Evolutionary conservation across 2,888 invertebrate species (phyloP), one percentile per base, ranked within the genome.

Genomic region (Callosobruchus maculatus): DNA sequence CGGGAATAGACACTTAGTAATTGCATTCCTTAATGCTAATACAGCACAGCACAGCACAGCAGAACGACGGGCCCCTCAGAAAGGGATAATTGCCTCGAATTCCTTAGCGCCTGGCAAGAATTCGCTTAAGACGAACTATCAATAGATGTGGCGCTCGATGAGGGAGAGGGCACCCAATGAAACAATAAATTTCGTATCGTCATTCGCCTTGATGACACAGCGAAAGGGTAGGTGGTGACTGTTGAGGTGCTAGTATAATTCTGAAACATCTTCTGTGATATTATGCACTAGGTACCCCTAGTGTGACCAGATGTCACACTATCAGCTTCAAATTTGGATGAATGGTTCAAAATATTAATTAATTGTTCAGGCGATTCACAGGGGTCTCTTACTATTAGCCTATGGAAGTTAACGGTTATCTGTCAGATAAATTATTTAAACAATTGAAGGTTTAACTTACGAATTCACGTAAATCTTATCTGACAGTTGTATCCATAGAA

Each of bases 1-100:
- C 18, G 21, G 31, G 82, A 83, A 83, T 82, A 83, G 83, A 83
- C 83, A 84, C 82, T 84, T 82, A 79, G 83, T 85, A 85, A 85
- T 85, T 85, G 83, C 85, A 85, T 85, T 85, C 85, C 85, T 84
- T 82, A 82, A 82, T 83, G 84, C 83, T 84, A 84, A 85, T 85
- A 84, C 84, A 83, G 83, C 83, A 80, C 82, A 83, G 82, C 49
- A 49, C 13, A 49, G 18, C 49, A 49, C 9, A 49, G 13, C 49
- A 49, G 49, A 18, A 30, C 4, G n/a, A n/a, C 30, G 9, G 30
- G 30, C 49, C 49, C 82, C 82, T 81, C 78, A 81, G 81, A 81
- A 80, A 78, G 80, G 82, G 82, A 83, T 84, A 84, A 84, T 84
- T 84, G 83, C 83, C 83, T 81, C 77, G 80, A 83, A 84, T 84